Evolutionary conservation across 2,113 vertebrate species (phyloP), one percentile per base, ranked within the genome.

Genomic region (Oreochromis tanganicae): DNA sequence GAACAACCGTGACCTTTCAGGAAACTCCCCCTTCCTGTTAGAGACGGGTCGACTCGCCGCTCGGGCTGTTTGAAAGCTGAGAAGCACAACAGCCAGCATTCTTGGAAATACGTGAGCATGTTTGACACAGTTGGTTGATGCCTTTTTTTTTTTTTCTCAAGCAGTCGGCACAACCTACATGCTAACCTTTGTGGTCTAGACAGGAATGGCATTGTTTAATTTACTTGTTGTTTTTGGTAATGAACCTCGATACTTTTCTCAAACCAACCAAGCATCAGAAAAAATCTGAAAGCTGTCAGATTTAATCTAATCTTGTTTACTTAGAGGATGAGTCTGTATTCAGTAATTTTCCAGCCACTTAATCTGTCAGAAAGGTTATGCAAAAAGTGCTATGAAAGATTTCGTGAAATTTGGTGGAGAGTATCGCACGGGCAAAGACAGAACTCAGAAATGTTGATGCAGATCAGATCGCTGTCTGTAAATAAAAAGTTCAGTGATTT

Each of bases 11-110:
- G 91, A 95, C 94, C 94, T 95, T 90, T 93, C 94, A 93, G 94
- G 94, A 96, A 96, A 93, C 94, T 85, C 93, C 91, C 94, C 92
- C 91, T 91, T 95, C 94, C 94, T 92, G 93, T 32, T 24, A 59
- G 89, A 93, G 91, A 92, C 8, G 80, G 88, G 84, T 83, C 54
- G 63, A 80, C 87, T 81, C n/a, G 46, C 86, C 36, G 24, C 89
- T 88, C 79, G 4, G 88, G 52, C 91, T 83, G 89, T 89, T 80
- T 89, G 89, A 88, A 91, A 89, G 86, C 87, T n/a, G 73, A 90
- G 73, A 86, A 86, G 83, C 87, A 80, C 87, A 87, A 87, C 84
- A 84, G 81, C 21, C 82, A 79, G 63, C 63, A 78, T 89, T 89
- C 90, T 88, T 87, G 59, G 87, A 92, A 81, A 55, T 84, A 85